These are phyloP conservation scores for Apogon talboti DNA, from an alignment of 2,797 vertebrate species.

Conservation along the genomic window DNA sequence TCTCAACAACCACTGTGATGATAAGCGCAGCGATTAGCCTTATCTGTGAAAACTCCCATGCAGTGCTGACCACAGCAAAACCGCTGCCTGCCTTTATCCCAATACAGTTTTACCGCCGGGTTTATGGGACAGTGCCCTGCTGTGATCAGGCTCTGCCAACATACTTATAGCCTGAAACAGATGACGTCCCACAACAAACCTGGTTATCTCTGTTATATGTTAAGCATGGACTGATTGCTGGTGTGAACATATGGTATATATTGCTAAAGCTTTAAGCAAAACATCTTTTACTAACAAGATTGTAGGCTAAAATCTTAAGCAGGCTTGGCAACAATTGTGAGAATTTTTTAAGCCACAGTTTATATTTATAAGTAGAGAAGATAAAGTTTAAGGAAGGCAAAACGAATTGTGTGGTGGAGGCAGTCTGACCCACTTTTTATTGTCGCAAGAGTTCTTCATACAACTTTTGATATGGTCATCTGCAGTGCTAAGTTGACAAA, in stretches of 20 bases:
- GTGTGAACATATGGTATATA: conserved; percentile 22
- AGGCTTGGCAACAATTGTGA: conserved; percentile 4
- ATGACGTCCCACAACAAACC: conserved; percentile 49
- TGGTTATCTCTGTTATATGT: conserved; percentile 29
- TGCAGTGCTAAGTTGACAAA: conserved; percentile 63
- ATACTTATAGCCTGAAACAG: conserved; percentile 41
- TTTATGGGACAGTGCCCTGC: conserved; percentile 66
- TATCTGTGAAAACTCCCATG: conserved; percentile 75
- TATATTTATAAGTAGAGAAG: not conserved
- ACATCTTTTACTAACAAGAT: conserved; percentile 10
- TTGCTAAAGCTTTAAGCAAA: conserved; percentile 9
- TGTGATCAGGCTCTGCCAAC: conserved; percentile 62
- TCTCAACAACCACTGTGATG: conserved; percentile 67
- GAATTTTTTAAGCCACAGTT: not conserved
- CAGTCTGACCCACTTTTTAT: conserved; percentile 20
- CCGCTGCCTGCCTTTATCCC: conserved; percentile 63
- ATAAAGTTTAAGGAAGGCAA: conserved; percentile 5
- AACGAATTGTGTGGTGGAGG: not conserved
- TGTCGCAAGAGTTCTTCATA: conserved; percentile 30
- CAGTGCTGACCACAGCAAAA: conserved; percentile 78
- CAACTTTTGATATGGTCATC: conserved; percentile 50
- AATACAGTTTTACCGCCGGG: conserved; percentile 69
- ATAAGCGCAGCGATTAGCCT: conserved; percentile 75
- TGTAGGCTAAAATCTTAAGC: not conserved
- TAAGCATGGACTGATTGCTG: conserved; percentile 26